Evolutionary conservation across 1,140 invertebrate genomes (phyloP).

Genomic region (Anoplolepis gracilipes): DNA sequence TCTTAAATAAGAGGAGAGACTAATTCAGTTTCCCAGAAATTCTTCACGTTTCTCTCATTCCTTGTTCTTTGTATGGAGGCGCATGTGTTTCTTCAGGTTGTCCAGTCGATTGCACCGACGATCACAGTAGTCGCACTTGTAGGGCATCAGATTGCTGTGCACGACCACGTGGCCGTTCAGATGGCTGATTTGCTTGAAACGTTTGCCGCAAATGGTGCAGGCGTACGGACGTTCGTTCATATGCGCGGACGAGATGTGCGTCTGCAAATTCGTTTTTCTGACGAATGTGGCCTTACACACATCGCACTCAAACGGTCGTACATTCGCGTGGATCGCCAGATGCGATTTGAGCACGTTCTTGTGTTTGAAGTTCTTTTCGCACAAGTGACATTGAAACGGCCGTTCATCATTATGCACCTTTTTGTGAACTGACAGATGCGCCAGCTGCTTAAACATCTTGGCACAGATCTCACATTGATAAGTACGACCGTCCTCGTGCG

Average conservation of each 20-base stretch:
- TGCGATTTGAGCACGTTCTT: constrained; percentile 80
- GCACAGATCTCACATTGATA: constrained; percentile 82
- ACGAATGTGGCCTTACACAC: constrained; percentile 80
- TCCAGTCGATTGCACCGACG: constrained; percentile 79
- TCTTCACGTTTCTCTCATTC: constrained; percentile 41
- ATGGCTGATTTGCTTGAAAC: constrained; percentile 83
- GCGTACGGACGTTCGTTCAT: constrained; percentile 85
- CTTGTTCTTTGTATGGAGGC: constrained; percentile 77
- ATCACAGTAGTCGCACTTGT: constrained; percentile 79
- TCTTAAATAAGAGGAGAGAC: background rate
- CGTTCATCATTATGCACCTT: constrained; percentile 90
- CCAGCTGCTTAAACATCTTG: constrained; percentile 85
- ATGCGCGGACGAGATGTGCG: constrained; percentile 80
- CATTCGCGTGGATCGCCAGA: constrained; percentile 79
- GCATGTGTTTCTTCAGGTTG: constrained; percentile 81
- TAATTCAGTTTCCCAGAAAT: background rate
- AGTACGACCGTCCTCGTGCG: constrained; percentile 77
- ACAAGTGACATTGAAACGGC: constrained; percentile 89
- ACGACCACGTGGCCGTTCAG: constrained; percentile 80
- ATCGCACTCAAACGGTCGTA: constrained; percentile 80
- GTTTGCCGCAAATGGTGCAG: constrained; percentile 85
- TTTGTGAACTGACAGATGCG: constrained; percentile 85
- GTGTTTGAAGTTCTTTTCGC: constrained; percentile 85
- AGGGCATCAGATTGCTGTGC: constrained; percentile 81
- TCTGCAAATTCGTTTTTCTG: constrained; percentile 80